A percentile compares a stretch with the other conserved stretches of the same genome.
Evolutionary conservation across 2,797 vertebrate genomes (phyloP).

Genomic region (Liparis tanakae): DNA sequence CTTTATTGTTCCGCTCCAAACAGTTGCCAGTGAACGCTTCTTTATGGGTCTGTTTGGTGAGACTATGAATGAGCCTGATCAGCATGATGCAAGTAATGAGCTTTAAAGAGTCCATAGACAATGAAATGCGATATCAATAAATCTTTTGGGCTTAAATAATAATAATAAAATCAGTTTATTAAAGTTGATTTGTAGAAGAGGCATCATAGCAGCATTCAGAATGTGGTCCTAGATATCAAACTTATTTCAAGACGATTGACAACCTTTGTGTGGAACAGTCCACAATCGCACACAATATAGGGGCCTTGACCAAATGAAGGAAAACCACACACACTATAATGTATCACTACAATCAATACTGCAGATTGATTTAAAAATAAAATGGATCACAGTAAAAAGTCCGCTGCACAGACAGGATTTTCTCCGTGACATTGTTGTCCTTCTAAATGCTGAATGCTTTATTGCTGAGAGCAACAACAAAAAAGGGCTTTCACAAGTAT

Average conservation of each 20-base stretch:
- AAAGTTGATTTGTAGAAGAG: not conserved
- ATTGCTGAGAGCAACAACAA: not conserved
- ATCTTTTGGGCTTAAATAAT: not conserved
- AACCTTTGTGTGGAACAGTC: not conserved
- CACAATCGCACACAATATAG: too few relatives aligned
- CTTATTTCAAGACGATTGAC: not conserved
- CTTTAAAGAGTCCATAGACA: not conserved
- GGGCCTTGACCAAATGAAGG: not conserved
- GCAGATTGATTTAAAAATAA: constrained; percentile 9
- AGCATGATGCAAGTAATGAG: not conserved
- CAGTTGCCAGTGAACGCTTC: not conserved
- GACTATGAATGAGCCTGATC: not conserved
- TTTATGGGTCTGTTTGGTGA: not conserved
- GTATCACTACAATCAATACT: not conserved
- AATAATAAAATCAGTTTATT: constrained; percentile 6
- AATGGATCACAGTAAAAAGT: not conserved
- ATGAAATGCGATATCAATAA: not conserved
- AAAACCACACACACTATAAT: not conserved
- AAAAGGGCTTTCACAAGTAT: not conserved
- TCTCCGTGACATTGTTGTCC: not conserved
- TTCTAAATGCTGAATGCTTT: not conserved
- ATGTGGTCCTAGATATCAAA: not conserved
- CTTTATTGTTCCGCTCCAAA: constrained; percentile 1
- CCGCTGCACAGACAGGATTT: not conserved
- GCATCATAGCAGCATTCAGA: not conserved